phyloP scores from a whole-genome alignment of 2,113 vertebrate genomes.

The Sylvietta virens region DNA sequence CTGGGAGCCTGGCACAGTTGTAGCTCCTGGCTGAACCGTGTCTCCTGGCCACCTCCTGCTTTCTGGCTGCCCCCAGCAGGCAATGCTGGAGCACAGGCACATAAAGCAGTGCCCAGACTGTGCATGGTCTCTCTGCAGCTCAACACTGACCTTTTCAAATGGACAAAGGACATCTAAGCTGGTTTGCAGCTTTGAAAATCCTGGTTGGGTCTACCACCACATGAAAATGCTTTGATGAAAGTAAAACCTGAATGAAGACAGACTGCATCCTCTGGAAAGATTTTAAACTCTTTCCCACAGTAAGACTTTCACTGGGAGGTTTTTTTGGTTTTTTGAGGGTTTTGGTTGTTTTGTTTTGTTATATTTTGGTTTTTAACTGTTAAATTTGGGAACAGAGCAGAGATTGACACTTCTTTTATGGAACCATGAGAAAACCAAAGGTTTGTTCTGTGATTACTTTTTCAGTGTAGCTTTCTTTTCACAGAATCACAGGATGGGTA shows the following conservation, averaged over 20 bases:
- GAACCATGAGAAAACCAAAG: not conserved
- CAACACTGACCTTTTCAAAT: not conserved
- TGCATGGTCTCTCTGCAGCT: not conserved
- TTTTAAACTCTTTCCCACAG: not conserved
- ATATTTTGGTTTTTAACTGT: not conserved
- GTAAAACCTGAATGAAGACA: not conserved
- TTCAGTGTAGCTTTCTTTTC: not conserved
- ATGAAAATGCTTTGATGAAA: not conserved
- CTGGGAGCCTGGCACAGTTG: not conserved
- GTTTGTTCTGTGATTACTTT: not conserved
- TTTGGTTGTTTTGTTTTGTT: not conserved
- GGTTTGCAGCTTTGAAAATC: not conserved
- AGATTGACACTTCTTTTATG: not conserved
- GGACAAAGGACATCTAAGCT: not conserved
- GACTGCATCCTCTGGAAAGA: not conserved
- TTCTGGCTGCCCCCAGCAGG: not conserved
- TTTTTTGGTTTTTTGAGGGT: fast-evolving
- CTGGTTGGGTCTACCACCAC: not conserved
- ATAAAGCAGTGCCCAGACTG: not conserved
- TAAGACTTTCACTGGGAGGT: not conserved
- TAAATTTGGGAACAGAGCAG: not conserved
- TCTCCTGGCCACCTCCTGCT: not conserved
- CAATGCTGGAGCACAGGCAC: not conserved
- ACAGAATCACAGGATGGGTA: not conserved
- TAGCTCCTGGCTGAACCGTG: not conserved